phyloP scores from a whole-genome alignment of 2,797 vertebrate species.

The Enteromius thamalakanensis region DNA sequence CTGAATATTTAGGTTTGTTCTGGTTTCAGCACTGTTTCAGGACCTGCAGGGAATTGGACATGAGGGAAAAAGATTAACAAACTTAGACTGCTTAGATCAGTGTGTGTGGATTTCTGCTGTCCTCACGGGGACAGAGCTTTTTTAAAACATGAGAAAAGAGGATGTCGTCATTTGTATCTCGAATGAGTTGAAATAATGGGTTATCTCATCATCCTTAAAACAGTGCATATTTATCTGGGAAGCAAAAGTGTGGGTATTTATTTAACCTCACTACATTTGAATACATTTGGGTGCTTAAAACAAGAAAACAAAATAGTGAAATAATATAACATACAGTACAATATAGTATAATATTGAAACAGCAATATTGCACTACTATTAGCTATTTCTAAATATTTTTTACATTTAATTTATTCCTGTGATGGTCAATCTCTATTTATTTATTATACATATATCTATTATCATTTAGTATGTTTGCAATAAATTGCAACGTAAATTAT shows the following conservation, averaged over 20 bases:
- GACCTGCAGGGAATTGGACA: slow-evolving; percentile 43
- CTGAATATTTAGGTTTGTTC: slow-evolving; percentile 71
- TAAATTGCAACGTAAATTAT: slow-evolving; percentile 8
- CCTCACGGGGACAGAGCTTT: slow-evolving; percentile 5
- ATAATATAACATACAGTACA: not conserved
- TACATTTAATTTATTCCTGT: not conserved
- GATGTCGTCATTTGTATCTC: not conserved
- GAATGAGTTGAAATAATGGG: too few species aligned
- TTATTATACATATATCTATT: not conserved
- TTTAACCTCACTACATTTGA: not conserved
- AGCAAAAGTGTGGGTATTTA: not conserved
- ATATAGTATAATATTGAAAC: not conserved
- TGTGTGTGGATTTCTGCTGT: not conserved
- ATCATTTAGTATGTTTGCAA: not conserved
- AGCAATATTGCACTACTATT: not conserved
- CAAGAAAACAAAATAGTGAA: not conserved
- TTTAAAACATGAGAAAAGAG: not conserved
- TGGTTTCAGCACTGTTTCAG: slow-evolving; percentile 65
- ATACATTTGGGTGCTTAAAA: not conserved
- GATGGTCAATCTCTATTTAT: not conserved
- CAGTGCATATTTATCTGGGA: not conserved
- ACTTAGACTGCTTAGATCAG: slow-evolving; percentile 21
- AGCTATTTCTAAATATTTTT: not conserved
- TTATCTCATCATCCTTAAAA: not conserved
- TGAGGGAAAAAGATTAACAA: slow-evolving; percentile 47